Evolutionary conservation across 2,888 invertebrate species (phyloP).

Genomic region (Nymphalis urticae): DNA sequence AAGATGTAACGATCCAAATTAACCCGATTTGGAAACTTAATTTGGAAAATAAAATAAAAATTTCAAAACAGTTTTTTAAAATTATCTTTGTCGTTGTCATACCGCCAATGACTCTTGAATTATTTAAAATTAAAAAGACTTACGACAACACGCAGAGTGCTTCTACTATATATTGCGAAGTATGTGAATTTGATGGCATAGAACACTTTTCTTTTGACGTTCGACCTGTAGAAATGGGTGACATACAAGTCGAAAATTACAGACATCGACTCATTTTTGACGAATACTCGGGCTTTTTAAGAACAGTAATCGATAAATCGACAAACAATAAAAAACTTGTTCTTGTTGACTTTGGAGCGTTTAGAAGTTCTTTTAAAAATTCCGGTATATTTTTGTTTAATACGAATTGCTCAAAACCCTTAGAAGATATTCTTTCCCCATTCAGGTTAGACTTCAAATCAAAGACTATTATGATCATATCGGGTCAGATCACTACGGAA

Average conservation of each 20-base stretch:
- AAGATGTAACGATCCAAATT: conserved; percentile 72
- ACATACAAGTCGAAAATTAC: conserved; percentile 91
- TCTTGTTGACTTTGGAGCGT: conserved; percentile 89
- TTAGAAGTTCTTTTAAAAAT: conserved; percentile 91
- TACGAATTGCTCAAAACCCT: conserved; percentile 89
- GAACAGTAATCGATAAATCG: conserved; percentile 85
- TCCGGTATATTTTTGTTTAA: conserved; percentile 98
- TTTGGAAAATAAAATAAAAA: conserved; percentile 54
- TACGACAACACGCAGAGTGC: conserved; percentile 61
- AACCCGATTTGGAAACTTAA: conserved; percentile 69
- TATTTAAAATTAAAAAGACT: conserved; percentile 80
- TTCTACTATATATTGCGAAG: conserved; percentile 59
- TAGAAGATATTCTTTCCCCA: conserved; percentile 88
- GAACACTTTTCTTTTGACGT: conserved; percentile 63
- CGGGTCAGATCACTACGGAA: conserved; percentile 91
- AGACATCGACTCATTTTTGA: conserved; percentile 90
- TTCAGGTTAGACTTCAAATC: conserved; percentile 82
- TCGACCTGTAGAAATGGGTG: conserved; percentile 87
- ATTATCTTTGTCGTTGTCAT: conserved; percentile 88
- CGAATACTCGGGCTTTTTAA: conserved; percentile 89
- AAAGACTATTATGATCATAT: conserved; percentile 87
- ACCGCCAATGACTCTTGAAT: conserved; percentile 87
- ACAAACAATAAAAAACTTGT: conserved; percentile 58
- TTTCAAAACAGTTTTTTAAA: conserved; percentile 79
- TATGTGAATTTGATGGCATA: conserved; percentile 56